These are phyloP conservation scores for Stratiomys singularior DNA, from an alignment of 2,888 invertebrate genomes.

Conservation along the genomic window DNA sequence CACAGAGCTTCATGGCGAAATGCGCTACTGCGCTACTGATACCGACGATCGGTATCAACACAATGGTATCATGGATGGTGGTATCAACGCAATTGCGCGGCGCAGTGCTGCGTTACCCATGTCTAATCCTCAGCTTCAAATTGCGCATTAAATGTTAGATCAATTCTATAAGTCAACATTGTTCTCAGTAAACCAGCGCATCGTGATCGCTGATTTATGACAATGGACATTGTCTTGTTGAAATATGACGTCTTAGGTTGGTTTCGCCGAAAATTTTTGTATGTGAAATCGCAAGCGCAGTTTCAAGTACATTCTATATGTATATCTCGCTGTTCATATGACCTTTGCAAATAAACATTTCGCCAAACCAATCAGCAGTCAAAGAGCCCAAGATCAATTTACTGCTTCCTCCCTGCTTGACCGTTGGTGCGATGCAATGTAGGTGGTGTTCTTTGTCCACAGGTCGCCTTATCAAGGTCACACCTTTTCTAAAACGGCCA, in stretches of 20 bases:
- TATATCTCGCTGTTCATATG: neutral
- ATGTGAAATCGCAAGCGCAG: slow-evolving; percentile 2
- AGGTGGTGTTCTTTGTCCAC: neutral
- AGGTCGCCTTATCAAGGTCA: neutral
- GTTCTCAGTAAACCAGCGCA: slow-evolving; percentile 38
- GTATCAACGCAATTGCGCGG: too few relatives aligned
- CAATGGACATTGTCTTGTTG: slow-evolving; percentile 38
- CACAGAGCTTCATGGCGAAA: too few relatives aligned
- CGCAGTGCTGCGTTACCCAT: too few relatives aligned
- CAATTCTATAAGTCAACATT: slow-evolving; percentile 42
- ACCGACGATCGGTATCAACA: too few relatives aligned
- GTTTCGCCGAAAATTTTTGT: slow-evolving; percentile 21
- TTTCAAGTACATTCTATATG: neutral
- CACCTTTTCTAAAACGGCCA: neutral
- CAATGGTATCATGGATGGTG: too few relatives aligned
- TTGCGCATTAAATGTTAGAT: too few relatives aligned
- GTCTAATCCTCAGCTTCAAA: too few relatives aligned
- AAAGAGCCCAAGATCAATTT: neutral
- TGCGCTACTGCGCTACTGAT: too few relatives aligned
- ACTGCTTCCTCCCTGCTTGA: neutral
- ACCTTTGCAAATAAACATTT: slow-evolving; percentile 13
- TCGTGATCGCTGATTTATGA: slow-evolving; percentile 37
- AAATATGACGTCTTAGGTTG: slow-evolving; percentile 23
- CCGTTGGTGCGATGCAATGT: neutral
- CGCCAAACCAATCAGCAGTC: neutral